These are phyloP conservation scores for Parthenolecanium corni DNA, from an alignment of 2,888 invertebrate species.

Conservation along the genomic window DNA sequence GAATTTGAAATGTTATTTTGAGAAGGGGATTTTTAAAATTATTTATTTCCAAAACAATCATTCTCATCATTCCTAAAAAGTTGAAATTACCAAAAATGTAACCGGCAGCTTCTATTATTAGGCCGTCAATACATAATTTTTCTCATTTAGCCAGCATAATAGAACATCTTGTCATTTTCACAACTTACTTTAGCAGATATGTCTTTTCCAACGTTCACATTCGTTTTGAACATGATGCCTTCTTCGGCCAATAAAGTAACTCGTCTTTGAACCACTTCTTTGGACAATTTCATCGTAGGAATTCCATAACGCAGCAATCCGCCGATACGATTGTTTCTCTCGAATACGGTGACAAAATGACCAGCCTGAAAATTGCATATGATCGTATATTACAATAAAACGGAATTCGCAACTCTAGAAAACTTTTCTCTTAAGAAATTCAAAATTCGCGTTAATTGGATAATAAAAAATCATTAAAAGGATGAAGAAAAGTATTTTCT, in stretches of 20 bases:
- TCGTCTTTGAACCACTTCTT: slow-evolving; percentile 81
- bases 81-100: too few species aligned
- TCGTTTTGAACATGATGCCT: slow-evolving; percentile 80
- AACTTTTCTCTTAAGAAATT: neutral
- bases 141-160: too few species aligned
- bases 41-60: too few species aligned
- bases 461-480: neutral
- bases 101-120: too few species aligned
- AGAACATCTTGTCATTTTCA: too few species aligned
- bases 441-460: neutral
- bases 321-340: slow-evolving; percentile 89
- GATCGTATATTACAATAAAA: neutral
- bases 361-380: slow-evolving; percentile 53
- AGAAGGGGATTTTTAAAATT: too few species aligned
- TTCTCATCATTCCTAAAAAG: too few species aligned
- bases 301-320: slow-evolving; percentile 96
- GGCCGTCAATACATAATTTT: too few species aligned
- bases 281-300: slow-evolving; percentile 96
- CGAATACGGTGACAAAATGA: slow-evolving; percentile 91
- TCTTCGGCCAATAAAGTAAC: slow-evolving; percentile 76
- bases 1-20: too few species aligned
- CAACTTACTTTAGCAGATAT: slow-evolving; percentile 55
- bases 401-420: too few species aligned
- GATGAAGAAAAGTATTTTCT: too few species aligned
- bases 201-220: slow-evolving; percentile 82